Evolutionary conservation across 2,797 vertebrate species (phyloP), one percentile per base, ranked within the genome.

Genomic region (Atherinosoma microstoma): DNA sequence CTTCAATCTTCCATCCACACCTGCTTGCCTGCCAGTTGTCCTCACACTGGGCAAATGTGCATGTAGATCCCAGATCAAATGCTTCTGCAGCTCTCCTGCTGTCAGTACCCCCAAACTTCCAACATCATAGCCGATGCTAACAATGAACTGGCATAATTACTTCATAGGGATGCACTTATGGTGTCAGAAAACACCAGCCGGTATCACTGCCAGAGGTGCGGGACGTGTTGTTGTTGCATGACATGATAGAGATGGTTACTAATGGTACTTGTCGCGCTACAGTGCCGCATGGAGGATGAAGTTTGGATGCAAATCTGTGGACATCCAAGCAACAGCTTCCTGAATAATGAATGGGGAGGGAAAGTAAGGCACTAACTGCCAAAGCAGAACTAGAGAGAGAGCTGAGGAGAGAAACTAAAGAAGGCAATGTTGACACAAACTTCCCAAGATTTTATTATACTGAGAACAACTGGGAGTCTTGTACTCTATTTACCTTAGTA

Each of bases 271-370:
- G 80, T 72, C 56, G 18, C 74, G 47, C 75, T 35, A 12, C 15
- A 35, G 76, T 58, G 71, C 71, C 0, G 11, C 78, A 64, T 70
- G 76, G 60, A 73, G 71, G 67, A 79, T 53, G 76, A 64, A 82
- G 63, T 67, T 64, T 83, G 85, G 75, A 79, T 86, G 66, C 78
- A 84, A 86, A 87, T 81, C 69, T 6, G 20, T 64, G 80, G 75
- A 88, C 78, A 74, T 88, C 77, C 72, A 78, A 79, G 78, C 81
- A 85, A 85, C 77, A 58, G 4, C 73, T 59, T 57, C 15, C 35
- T 92, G 80, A 89, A 92, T 91, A 91, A 91, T 88, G 70, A 80
- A 91, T 84, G 58, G 51, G 42, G 8, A 81, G 54, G 59, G 65
- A 76, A 85, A 85, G 66, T 1, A 36, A 90, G 75, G 76, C 70